Conservation (phyloP, 2,113 vertebrate genomes). For the Parus major region DNA sequence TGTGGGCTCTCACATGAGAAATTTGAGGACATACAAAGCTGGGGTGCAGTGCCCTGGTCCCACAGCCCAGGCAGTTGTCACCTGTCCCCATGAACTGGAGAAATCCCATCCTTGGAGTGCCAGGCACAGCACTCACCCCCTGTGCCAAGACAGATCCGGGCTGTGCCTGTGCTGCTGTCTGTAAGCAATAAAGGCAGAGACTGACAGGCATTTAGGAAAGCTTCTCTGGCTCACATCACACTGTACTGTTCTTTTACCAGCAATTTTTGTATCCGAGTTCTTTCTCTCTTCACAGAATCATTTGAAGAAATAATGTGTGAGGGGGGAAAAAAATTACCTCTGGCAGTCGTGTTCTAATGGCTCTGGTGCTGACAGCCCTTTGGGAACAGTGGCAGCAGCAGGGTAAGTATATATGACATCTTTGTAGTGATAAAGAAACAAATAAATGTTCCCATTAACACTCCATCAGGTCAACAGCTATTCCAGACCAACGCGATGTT, state of each 20-base stretch:
- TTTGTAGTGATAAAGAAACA: conserved; percentile 75
- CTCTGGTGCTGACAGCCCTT: conserved; percentile 67
- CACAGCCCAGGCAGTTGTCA: accelerated
- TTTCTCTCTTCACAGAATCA: conserved; percentile 8
- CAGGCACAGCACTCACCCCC: background rate
- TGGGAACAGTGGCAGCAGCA: conserved; percentile 64
- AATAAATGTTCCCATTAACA: conserved; percentile 73
- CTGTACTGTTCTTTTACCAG: background rate
- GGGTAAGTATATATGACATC: conserved; percentile 66
- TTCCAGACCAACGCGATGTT: conserved; percentile 45
- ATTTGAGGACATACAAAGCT: accelerated
- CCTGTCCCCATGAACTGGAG: accelerated
- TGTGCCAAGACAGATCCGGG: accelerated
- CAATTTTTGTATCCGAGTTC: conserved; percentile 5
- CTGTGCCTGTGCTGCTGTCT: background rate
- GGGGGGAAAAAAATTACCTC: background rate
- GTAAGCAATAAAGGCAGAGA: background rate
- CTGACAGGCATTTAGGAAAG: background rate
- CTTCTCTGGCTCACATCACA: background rate
- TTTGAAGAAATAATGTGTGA: conserved; percentile 58
- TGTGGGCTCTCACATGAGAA: accelerated
- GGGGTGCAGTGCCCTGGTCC: background rate
- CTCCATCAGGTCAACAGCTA: conserved; percentile 67
- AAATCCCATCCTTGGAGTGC: background rate
- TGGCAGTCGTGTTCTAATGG: conserved; percentile 62